Conservation (phyloP, 1,140 invertebrate genomes). For the Neotoxoptera formosana region DNA sequence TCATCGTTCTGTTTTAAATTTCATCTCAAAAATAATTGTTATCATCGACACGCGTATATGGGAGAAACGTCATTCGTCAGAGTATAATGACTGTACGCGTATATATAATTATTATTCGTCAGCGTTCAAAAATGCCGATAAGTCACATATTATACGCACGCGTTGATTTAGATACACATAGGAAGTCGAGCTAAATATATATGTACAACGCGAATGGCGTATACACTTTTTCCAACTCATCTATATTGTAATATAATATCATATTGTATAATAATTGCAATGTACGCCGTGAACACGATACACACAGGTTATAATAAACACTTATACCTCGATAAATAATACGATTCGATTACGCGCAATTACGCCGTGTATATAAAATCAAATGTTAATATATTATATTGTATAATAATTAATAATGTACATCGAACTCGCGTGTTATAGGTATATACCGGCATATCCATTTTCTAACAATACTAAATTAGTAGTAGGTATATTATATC, state of each 20-base stretch:
- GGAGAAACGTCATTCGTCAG: neutral
- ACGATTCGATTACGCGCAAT: neutral
- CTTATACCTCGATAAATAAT: neutral
- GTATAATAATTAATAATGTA: slow-evolving; percentile 6
- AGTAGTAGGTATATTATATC: neutral
- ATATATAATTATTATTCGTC: neutral
- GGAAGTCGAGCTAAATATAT: neutral
- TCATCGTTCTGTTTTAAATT: neutral
- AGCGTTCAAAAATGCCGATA: neutral
- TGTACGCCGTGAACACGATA: neutral
- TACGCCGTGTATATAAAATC: neutral
- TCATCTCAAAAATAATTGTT: neutral
- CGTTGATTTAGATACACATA: neutral
- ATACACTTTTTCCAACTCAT: neutral
- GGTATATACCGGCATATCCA: neutral
- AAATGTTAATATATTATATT: neutral
- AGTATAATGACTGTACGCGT: too few relatives aligned
- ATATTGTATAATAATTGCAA: neutral
- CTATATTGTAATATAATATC: neutral
- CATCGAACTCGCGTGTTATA: neutral
- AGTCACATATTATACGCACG: neutral
- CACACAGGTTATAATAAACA: neutral
- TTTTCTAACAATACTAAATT: neutral
- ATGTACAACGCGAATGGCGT: neutral
- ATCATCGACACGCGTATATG: neutral